Evolutionary conservation across 2,888 invertebrate species (phyloP).

Genomic region (Philereme vetulata): DNA sequence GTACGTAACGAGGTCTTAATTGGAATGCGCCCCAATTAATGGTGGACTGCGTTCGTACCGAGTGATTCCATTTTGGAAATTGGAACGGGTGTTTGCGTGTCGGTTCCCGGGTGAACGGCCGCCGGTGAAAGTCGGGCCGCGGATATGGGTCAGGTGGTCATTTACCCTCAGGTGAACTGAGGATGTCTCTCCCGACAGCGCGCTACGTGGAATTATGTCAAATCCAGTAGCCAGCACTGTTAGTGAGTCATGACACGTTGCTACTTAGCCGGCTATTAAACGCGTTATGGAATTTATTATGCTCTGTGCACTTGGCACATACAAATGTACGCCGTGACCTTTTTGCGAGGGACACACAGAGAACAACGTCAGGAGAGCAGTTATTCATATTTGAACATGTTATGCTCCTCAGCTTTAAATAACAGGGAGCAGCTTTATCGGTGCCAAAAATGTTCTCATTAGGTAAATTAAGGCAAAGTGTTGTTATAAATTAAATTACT

Average conservation of each 20-base stretch:
- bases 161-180: conserved; percentile 74
- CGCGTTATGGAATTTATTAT: conserved; percentile 35
- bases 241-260: conserved; percentile 35
- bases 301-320: conserved; percentile 34
- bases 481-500: conserved; percentile 30
- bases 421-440: conserved; percentile 12
- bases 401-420: conserved; percentile 18
- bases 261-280: conserved; percentile 35
- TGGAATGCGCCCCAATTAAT: conserved; percentile 82
- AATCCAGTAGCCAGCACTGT: conserved; percentile 41
- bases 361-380: conserved; percentile 22
- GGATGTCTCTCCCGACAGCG: conserved; percentile 47
- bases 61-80: conserved; percentile 72
- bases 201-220: conserved; percentile 52
- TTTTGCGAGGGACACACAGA: conserved; percentile 26
- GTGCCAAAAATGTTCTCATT: conserved; percentile 24
- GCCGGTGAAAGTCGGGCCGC: conserved; percentile 75
- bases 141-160: conserved; percentile 81
- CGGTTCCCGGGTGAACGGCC: conserved; percentile 79
- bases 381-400: conserved; percentile 24
- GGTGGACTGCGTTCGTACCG: conserved; percentile 60
- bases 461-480: conserved; percentile 16
- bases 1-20: conserved; percentile 77
- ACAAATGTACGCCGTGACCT: conserved; percentile 28
- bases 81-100: conserved; percentile 71